phyloP scores from a whole-genome alignment of 2,888 invertebrate genomes.

The Himalopsyche anomala region DNA sequence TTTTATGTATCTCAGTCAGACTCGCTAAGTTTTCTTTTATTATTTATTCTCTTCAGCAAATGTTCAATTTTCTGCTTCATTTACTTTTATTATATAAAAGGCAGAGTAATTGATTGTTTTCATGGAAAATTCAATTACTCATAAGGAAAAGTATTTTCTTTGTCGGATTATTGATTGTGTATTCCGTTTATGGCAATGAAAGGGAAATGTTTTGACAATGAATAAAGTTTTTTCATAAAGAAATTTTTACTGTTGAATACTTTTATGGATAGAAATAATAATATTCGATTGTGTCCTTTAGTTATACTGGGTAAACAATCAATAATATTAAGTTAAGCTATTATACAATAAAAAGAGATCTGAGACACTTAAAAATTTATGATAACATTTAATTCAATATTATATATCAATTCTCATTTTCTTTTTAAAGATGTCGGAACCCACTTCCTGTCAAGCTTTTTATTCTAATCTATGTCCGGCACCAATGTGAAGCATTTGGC shows the following conservation, averaged over 20 bases:
- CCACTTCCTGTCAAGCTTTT: too few species aligned
- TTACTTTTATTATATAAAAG: conserved; percentile 55
- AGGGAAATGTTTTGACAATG: neutral
- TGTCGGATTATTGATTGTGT: neutral
- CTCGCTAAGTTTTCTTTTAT: conserved; percentile 20
- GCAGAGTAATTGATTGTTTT: conserved; percentile 58
- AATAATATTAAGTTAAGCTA: too few species aligned
- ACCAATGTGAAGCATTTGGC: too few species aligned
- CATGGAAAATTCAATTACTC: conserved; percentile 60
- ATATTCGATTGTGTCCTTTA: too few species aligned
- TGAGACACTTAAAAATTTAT: too few species aligned
- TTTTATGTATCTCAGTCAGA: conserved; percentile 7
- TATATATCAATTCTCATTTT: too few species aligned
- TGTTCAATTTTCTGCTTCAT: conserved; percentile 58
- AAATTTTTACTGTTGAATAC: conserved; percentile 6
- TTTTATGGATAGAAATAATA: neutral
- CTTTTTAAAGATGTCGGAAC: too few species aligned
- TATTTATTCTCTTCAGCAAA: conserved; percentile 38
- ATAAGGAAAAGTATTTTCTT: conserved; percentile 55
- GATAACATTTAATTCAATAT: too few species aligned
- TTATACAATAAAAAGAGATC: too few species aligned
- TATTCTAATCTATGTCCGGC: too few species aligned
- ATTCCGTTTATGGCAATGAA: conserved; percentile 19
- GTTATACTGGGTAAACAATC: too few species aligned
- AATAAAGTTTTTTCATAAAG: conserved; percentile 28